Base-by-base conservation (phyloP, 2,888 invertebrate genomes). In the Thera obeliscata region DNA sequence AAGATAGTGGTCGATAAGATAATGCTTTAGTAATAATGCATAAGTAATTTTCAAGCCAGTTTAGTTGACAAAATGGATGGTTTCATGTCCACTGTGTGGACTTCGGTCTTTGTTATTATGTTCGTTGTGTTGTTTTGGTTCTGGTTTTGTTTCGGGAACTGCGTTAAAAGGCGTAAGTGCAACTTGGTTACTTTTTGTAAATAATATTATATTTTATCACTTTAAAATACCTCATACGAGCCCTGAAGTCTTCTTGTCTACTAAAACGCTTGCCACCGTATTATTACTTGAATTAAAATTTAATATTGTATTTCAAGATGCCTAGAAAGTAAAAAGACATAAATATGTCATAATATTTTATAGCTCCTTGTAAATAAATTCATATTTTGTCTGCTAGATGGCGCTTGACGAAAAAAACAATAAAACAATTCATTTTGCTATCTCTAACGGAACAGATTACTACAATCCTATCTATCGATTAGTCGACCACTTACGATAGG, bases 141-240 rank as follows among this genome's bases (percentile, higher is more conserved):
- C 76, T 93, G 93, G 91, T 93, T 91, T 66, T 93, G 92, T 75
- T 91, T 93, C 54, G 90, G 91, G 0, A 80, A 76, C 46, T 89
- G 83, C 61, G 74, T 85, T 0, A 78, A 78, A 12, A 83, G 75
- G 71, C 73, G 92, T 93, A 81, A 92, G 92, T 90, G 59, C 6
- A 22, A 46, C 2, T 9, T 43, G 6, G 7, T 46, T 43, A 7
- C 8, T 7, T 38, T 5, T 38, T 38, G 3, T 5, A 7, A 46
- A 46, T 46, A 9, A 46, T 6, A 3, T 22, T 46, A 3, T 43
- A 3, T 57, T 33, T 57, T 46, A 22, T 22, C 22, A 22, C 22
- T 22, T 22, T 1, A 22, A 22, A 22, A 22, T 22, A 22, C 22
- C 22, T 22, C 22, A 22, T 22, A 22, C 22, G 22, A 22, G 22